These are phyloP conservation scores for Dasypus novemcinctus DNA, from an alignment of 2,113 vertebrate species.

Conservation along the genomic window DNA sequence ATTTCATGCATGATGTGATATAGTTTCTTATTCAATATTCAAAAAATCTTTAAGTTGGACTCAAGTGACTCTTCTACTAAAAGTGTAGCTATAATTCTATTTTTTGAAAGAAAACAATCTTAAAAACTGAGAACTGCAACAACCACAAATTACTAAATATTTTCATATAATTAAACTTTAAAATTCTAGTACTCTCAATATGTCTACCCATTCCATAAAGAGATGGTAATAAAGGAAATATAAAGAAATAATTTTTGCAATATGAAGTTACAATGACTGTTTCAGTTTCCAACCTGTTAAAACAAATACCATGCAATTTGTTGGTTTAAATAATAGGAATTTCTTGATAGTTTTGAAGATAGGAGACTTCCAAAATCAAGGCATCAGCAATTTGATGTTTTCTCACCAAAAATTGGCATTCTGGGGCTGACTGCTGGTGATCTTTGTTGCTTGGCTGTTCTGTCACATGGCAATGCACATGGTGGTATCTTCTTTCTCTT, in stretches of 20 bases:
- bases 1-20: not conserved
- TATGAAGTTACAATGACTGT: not conserved
- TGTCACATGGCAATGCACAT: too few relatives aligned
- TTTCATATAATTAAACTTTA: not conserved
- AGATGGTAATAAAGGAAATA: not conserved
- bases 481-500: too few relatives aligned
- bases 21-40: not conserved
- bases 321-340: too few relatives aligned
- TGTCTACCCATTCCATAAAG: not conserved
- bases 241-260: not conserved
- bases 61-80: not conserved
- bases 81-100: not conserved
- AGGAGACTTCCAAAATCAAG: too few relatives aligned
- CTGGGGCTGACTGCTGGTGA: too few relatives aligned
- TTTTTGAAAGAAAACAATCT: not conserved
- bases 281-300: too few relatives aligned
- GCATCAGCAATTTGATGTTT: too few relatives aligned
- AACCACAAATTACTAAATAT: not conserved
- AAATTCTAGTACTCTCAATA: not conserved
- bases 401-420: too few relatives aligned
- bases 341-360: too few relatives aligned
- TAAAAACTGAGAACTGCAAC: not conserved
- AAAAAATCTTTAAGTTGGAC: not conserved
- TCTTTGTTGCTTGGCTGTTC: too few relatives aligned
- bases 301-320: too few relatives aligned